phyloP scores from a whole-genome alignment of 2,888 invertebrate species.

The Romanomermis culicivorax region DNA sequence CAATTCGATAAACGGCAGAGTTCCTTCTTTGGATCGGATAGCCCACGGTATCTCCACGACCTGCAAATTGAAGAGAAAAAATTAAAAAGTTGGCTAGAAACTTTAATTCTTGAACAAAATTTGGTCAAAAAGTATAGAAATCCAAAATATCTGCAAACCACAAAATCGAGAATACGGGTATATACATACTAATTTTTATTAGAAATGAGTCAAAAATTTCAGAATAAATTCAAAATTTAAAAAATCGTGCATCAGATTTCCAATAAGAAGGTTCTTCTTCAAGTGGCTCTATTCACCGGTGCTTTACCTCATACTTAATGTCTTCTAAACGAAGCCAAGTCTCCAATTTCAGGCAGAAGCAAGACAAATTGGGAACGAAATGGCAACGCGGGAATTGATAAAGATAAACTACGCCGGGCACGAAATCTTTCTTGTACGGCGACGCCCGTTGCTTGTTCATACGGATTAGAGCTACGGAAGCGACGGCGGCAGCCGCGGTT shows the following conservation, averaged over 20 bases:
- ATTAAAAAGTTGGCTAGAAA: too few species aligned
- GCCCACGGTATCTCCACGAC: conserved; percentile 12
- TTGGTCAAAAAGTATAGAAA: too few species aligned
- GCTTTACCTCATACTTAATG: too few species aligned
- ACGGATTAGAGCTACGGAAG: neutral
- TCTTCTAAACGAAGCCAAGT: conserved; percentile 84
- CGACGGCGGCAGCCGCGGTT: neutral
- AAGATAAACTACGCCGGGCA: conserved; percentile 72
- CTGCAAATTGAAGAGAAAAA: conserved; percentile 6
- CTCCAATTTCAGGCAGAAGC: conserved; percentile 79
- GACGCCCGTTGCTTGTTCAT: neutral
- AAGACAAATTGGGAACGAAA: conserved; percentile 63
- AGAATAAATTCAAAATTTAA: too few species aligned
- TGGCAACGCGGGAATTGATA: conserved; percentile 77
- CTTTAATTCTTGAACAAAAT: too few species aligned
- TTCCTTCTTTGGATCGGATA: conserved; percentile 59
- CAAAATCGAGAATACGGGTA: too few species aligned
- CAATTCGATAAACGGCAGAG: conserved; percentile 73
- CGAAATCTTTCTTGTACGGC: conserved; percentile 54
- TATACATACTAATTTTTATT: too few species aligned
- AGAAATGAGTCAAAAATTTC: too few species aligned
- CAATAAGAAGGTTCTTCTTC: too few species aligned
- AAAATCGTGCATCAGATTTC: too few species aligned
- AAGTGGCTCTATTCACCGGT: too few species aligned
- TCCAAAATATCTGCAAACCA: too few species aligned